Base-by-base conservation (phyloP, 2,888 invertebrate species). In the Megalurothrips usitatus region DNA sequence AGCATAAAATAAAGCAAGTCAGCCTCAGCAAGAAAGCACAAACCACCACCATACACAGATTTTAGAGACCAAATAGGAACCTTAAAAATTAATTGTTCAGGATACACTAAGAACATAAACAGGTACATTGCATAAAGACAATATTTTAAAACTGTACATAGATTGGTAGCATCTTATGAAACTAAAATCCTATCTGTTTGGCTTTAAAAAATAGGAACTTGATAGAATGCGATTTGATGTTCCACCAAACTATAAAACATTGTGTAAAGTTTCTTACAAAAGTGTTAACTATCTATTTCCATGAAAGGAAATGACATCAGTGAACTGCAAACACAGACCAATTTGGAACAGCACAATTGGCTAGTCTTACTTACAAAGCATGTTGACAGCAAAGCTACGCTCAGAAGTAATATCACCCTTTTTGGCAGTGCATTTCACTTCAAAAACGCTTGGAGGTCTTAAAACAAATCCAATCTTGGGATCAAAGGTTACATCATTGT, bases 1-100 rank as follows among this genome's bases (percentile, higher is more conserved):
- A 10, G 23, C n/a, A 75, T 23, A 26, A 75, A 23, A 75, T 12
- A 68, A 68, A 23, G 11, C 23, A 68, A 26, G 8, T 75, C 23
- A 75, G 68, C 23, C 23, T 26, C 26, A 58, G 17, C 19, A 58
- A 14, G 58, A 58, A 75, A 75, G 12, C 23, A 26, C 68, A 75
- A 75, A 75, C 68, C 68, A 75, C 68, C 68, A 75, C 68, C 68
- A 26, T 75, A 75, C 68, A 75, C 68, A 75, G 58, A 43, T 43
- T 43, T 43, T 6, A 43, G 34, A 4, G 34, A 43, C 34, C 34
- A 43, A 43, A 4, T 43, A 43, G 6, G 34, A 43, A 43, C 34
- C 34, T 43, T 6, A 43, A 43, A 43, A 43, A 4, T 43, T 43
- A 43, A 6, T 43, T 4, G 34, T 43, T 43, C 34, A 43, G 34